These are phyloP conservation scores for Collichthys lucidus DNA, from an alignment of 2,113 vertebrate species.

Conservation along the genomic window DNA sequence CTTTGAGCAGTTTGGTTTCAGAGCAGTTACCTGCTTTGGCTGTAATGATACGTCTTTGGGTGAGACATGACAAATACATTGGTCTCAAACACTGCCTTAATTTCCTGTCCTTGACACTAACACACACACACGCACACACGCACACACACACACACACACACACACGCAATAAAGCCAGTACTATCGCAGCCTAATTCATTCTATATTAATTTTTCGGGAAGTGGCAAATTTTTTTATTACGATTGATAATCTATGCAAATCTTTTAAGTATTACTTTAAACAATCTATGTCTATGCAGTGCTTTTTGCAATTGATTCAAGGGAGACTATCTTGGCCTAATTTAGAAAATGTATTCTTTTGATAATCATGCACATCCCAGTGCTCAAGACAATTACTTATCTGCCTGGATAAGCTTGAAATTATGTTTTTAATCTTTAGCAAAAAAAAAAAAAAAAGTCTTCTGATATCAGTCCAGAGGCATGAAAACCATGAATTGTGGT, in stretches of 20 bases:
- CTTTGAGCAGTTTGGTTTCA: conserved; percentile 38
- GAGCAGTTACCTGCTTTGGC: conserved; percentile 37
- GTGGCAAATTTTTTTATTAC: conserved; percentile 73
- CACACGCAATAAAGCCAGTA: conserved; percentile 69
- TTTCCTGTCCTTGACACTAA: conserved; percentile 75
- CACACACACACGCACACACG: conserved; percentile 31
- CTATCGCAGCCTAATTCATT: conserved; percentile 75
- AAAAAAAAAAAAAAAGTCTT: conserved; percentile 57
- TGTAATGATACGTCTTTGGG: conserved; percentile 52
- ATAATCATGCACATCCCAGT: conserved; percentile 78
- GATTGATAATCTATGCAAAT: conserved; percentile 84
- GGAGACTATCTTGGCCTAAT: conserved; percentile 75
- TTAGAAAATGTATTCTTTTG: conserved; percentile 82
- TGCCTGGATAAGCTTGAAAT: conserved; percentile 80
- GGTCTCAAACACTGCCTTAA: conserved; percentile 71
- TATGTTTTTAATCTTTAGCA: conserved; percentile 76
- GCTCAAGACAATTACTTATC: conserved; percentile 80
- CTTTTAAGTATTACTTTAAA: conserved; percentile 78
- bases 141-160: conserved; percentile 25
- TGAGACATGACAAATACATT: conserved; percentile 70
- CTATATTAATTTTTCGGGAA: conserved; percentile 79
- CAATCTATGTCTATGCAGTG: conserved; percentile 74
- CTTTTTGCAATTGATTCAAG: conserved; percentile 74
- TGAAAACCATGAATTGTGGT: conserved; percentile 63
- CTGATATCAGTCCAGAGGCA: conserved; percentile 64